These are phyloP conservation scores for Dynastes tityus DNA, from an alignment of 2,888 invertebrate species.

Conservation along the genomic window DNA sequence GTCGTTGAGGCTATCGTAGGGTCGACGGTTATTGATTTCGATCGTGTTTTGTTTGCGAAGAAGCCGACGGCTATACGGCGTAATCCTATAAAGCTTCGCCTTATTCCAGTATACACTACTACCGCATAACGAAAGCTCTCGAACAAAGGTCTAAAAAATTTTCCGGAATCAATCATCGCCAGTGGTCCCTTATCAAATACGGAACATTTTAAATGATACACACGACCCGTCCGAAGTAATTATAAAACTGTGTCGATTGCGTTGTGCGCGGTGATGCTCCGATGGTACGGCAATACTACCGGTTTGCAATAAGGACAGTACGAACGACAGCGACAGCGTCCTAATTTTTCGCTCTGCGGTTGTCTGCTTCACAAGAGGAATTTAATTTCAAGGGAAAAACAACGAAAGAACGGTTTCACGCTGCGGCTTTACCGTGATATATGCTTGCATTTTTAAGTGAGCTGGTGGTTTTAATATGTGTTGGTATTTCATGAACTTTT, in stretches of 20 bases:
- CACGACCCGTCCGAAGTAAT: conserved; percentile 53
- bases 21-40: conserved; percentile 41
- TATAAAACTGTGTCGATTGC: conserved; percentile 25
- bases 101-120: conserved; percentile 5
- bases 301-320: conserved; percentile 19
- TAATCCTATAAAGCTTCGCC: conserved; percentile 24
- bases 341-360: conserved; percentile 40
- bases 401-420: conserved; percentile 32
- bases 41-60: conserved; percentile 44
- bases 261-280: not conserved
- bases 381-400: conserved; percentile 43
- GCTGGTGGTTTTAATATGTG: conserved; percentile 29
- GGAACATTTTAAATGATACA: conserved; percentile 59
- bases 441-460: conserved; percentile 43
- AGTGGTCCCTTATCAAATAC: conserved; percentile 59
- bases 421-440: conserved; percentile 20
- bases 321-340: conserved; percentile 26
- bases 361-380: conserved; percentile 39
- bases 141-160: conserved; percentile 58
- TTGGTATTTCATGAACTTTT: conserved; percentile 15
- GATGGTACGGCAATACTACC: not conserved
- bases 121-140: not conserved
- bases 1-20: conserved; percentile 23
- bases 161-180: conserved; percentile 60
- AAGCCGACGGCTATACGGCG: conserved; percentile 18